phyloP scores from a whole-genome alignment of 2,888 invertebrate species.

The Xestoiulus laeticollis region DNA sequence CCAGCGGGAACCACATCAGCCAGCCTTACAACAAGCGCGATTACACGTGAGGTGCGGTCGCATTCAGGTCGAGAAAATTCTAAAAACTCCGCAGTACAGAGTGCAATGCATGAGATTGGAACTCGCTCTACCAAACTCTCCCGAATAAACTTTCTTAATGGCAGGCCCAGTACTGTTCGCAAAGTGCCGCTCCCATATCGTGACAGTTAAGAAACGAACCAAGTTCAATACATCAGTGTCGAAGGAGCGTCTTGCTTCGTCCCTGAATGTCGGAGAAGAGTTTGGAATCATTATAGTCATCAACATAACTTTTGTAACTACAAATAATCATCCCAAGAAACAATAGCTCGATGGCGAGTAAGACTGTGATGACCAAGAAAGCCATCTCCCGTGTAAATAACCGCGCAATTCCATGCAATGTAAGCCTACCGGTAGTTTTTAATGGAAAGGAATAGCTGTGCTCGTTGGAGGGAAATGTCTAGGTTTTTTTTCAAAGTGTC shows the following conservation, averaged over 20 bases:
- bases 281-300: no score
- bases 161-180: conserved; percentile 4
- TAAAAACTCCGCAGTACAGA: neutral
- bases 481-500: conserved; percentile 34
- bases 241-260: neutral
- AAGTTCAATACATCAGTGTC: neutral
- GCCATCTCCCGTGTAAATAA: neutral
- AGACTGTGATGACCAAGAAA: neutral
- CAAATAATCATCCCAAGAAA: neutral
- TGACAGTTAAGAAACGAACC: neutral
- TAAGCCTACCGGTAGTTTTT: neutral
- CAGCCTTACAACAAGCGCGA: conserved; percentile 52
- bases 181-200: neutral
- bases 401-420: no score
- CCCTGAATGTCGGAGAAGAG: neutral
- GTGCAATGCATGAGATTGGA: neutral
- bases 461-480: neutral
- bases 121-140: no score
- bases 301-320: no score
- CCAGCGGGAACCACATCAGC: conserved; percentile 80
- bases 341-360: neutral
- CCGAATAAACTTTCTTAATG: neutral
- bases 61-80: neutral
- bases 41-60: conserved; percentile 43
- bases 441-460: conserved; percentile 30